Base-by-base conservation (phyloP, 2,888 invertebrate species). In the Macrophya annulata region DNA sequence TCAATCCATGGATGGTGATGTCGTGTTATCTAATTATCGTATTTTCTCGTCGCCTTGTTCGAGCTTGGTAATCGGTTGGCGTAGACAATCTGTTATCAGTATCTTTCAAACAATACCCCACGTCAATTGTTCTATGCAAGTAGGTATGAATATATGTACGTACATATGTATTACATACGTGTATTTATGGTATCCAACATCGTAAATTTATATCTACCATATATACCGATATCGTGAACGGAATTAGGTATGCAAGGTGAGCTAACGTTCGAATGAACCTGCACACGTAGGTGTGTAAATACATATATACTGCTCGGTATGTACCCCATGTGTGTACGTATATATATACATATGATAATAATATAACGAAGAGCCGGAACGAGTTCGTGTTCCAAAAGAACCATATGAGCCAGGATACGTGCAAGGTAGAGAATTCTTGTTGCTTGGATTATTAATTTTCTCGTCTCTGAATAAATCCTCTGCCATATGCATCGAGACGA, bases 1-100 rank as follows among this genome's bases (percentile, higher is more conserved):
- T 43, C 62, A 45, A 82, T 82, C 62, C 65, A 17, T 82, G 62
- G 65, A 15, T 25, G 25, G 40, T 31, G 62, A 59, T 40, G 59
- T 45, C 65, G 82, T 45, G 21, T 65, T 82, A 82, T 65, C 65
- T 82, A 82, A 82, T 65, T 45, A 65, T 82, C 43, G 65, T 82
- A 82, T 82, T 65, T 65, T 65, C 62, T 65, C 65, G 17, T 25
- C 79, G 65, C 25, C 82, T 43, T 45, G 65, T 82, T 43, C 51
- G 43, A 45, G 37, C 62, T 65, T 40, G 55, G 37, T 55, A 55
- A 79, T 55, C 79, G 51, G 55, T 37, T 59, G 25, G n/a, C 55
- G 79, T n/a, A 79, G 79, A 76, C 76, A 25, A 76, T 76, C 25
- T 76, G 25, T 48, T 76, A 10, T n/a, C 17, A 71, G 71, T 71